Conservation (phyloP, 1,140 invertebrate genomes). For the Sarcophaga bullata region DNA sequence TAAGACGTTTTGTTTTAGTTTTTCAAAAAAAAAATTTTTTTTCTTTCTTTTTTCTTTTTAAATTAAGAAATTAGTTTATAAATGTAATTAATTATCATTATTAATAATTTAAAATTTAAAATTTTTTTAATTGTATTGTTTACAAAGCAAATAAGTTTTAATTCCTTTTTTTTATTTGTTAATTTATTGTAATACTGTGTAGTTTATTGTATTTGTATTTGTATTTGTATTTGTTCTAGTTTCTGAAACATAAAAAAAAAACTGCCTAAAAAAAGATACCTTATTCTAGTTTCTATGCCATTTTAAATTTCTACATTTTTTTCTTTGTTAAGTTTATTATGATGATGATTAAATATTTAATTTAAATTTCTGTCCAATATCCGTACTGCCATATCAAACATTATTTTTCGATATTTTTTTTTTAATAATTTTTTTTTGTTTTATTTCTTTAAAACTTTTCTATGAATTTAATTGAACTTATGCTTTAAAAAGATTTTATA, state of each 20-base stretch:
- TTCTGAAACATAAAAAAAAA: not conserved
- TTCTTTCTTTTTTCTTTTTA: not conserved
- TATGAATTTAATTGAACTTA: not conserved
- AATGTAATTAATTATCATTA: not conserved
- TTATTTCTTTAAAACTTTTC: not conserved
- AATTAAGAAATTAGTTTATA: not conserved
- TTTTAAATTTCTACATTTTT: not conserved
- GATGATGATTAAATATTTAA: not conserved
- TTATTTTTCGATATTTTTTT: not conserved
- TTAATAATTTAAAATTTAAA: constrained; percentile 7
- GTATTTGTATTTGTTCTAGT: no score
- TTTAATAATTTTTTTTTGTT: not conserved
- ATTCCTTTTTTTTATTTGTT: not conserved
- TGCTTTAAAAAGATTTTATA: not conserved
- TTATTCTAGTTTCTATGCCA: not conserved
- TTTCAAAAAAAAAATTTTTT: not conserved
- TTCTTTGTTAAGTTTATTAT: no score
- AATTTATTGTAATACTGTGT: not conserved
- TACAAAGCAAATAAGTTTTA: not conserved
- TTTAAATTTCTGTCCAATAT: not conserved
- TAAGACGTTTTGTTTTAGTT: not conserved
- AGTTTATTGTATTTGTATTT: no score
- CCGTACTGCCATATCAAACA: not conserved
- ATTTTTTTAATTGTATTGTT: not conserved
- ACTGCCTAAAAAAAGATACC: not conserved